Percentiles rank a stretch among this genome's conserved stretches.
These are phyloP conservation scores for Lumbricus terrestris DNA, from an alignment of 2,888 invertebrate species.

Conservation along the genomic window DNA sequence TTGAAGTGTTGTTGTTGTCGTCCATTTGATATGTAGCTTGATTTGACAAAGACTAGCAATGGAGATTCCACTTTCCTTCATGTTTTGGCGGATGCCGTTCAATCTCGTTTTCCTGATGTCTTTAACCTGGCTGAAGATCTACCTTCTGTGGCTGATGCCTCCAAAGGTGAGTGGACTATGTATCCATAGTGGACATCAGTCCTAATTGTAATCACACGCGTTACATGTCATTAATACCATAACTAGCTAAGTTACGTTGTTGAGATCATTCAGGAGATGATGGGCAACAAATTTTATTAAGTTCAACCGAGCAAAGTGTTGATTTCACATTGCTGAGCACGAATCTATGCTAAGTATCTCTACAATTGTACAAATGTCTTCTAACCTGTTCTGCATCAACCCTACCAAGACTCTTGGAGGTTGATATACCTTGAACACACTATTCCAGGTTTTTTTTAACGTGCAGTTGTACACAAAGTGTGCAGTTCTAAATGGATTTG, in stretches of 20 bases:
- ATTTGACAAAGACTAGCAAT: conserved; percentile 56
- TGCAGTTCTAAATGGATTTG: too few relatives aligned
- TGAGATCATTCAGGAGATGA: too few relatives aligned
- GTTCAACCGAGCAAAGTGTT: too few relatives aligned
- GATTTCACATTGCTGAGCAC: too few relatives aligned
- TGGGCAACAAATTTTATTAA: too few relatives aligned
- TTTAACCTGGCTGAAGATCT: conserved; percentile 51
- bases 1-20: neutral
- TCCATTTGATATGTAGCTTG: conserved; percentile 45
- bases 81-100: conserved; percentile 54
- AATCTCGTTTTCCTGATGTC: conserved; percentile 50
- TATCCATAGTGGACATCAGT: neutral
- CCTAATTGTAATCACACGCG: neutral
- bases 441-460: too few relatives aligned
- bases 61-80: conserved; percentile 56
- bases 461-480: too few relatives aligned
- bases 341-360: too few relatives aligned
- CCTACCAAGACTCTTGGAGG: too few relatives aligned
- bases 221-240: neutral
- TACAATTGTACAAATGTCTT: too few relatives aligned
- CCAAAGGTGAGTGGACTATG: conserved; percentile 46
- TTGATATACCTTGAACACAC: too few relatives aligned
- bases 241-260: neutral
- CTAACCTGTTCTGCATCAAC: too few relatives aligned
- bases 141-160: conserved; percentile 48